These are phyloP conservation scores for Oreortyx pictus DNA, from an alignment of 2,797 vertebrate species.

Conservation along the genomic window DNA sequence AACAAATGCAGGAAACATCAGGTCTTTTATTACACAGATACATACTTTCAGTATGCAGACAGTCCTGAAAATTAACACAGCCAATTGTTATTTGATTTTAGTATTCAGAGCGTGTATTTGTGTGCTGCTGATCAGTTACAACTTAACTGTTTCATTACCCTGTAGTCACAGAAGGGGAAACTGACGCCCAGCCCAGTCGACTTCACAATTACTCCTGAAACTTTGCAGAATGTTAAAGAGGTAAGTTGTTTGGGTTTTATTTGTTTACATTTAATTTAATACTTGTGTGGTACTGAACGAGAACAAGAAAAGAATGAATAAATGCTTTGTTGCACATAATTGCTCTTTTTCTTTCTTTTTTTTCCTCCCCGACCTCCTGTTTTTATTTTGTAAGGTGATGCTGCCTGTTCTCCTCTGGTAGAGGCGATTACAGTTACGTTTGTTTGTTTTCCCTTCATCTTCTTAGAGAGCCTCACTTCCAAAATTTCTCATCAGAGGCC, in stretches of 20 bases:
- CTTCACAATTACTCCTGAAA: conserved; percentile 95
- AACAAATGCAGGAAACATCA: neutral
- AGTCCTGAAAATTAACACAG: neutral
- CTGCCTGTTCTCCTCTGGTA: neutral
- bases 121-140: neutral
- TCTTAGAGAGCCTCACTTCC: conserved; percentile 86
- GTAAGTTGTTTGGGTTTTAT: conserved; percentile 64
- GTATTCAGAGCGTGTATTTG: rapidly evolving
- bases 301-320: neutral
- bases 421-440: neutral
- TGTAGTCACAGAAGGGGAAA: conserved; percentile 91
- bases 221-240: conserved; percentile 92
- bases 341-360: neutral
- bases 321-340: neutral
- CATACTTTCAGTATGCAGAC: neutral
- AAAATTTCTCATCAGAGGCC: conserved; percentile 91
- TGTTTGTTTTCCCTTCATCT: neutral
- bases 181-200: conserved; percentile 87
- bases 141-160: neutral
- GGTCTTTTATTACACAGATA: neutral
- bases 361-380: neutral
- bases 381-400: neutral
- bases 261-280: neutral
- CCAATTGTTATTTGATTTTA: neutral
- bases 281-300: neutral